Conservation (phyloP, 2,113 vertebrate species). For the Galeopterus variegatus region DNA sequence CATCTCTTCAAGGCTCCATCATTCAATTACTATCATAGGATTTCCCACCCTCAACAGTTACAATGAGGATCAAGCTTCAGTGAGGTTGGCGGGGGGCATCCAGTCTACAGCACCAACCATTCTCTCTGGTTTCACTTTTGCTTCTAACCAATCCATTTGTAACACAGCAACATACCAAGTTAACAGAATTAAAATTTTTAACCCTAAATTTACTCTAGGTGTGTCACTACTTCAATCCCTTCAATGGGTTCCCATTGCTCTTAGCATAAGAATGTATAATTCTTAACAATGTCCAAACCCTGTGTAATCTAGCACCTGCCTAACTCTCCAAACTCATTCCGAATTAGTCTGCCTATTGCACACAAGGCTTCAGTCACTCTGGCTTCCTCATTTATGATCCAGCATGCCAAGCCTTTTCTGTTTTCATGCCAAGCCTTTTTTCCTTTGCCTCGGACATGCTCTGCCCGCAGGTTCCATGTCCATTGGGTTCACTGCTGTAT, state of each 20-base stretch:
- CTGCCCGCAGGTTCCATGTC: rapidly evolving
- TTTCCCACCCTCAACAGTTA: no score
- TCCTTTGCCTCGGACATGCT: background rate
- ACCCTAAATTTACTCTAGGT: background rate
- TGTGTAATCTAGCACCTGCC: background rate
- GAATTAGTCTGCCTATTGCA: background rate
- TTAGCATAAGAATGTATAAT: background rate
- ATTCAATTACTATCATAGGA: no score
- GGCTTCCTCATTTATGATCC: background rate
- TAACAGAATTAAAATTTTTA: background rate
- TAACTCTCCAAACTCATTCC: background rate
- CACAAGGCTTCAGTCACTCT: background rate
- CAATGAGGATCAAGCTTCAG: no score
- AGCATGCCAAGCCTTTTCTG: background rate
- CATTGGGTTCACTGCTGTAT: background rate
- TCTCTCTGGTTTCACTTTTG: background rate
- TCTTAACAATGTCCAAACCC: background rate
- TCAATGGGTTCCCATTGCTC: background rate
- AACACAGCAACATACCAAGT: background rate
- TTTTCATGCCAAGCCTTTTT: background rate
- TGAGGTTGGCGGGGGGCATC: no score
- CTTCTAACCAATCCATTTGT: background rate
- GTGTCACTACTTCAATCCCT: background rate
- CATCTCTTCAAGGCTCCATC: no score
- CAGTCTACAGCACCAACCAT: background rate